phyloP scores from a whole-genome alignment of 2,797 vertebrate genomes.

The Gouania willdenowi region DNA sequence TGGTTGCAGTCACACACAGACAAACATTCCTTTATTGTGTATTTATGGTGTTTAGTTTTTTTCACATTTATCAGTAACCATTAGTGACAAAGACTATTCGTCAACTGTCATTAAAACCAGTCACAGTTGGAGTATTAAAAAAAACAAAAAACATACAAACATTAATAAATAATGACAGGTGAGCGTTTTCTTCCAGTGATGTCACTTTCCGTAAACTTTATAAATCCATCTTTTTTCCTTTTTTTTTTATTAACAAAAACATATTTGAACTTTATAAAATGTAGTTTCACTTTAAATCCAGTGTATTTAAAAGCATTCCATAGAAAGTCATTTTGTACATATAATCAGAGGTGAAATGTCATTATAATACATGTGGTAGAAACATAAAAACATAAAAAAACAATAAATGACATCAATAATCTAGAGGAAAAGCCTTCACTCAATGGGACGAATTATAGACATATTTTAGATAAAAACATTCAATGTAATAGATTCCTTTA shows the following conservation, averaged over 20 bases:
- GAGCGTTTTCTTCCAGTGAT: slow-evolving; percentile 60
- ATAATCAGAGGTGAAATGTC: slow-evolving; percentile 54
- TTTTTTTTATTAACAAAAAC: slow-evolving; percentile 68
- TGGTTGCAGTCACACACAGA: slow-evolving; percentile 69
- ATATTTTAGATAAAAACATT: slow-evolving; percentile 56
- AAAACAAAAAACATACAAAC: slow-evolving; percentile 48
- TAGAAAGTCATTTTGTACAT: slow-evolving; percentile 24
- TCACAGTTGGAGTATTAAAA: slow-evolving; percentile 48
- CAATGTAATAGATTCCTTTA: slow-evolving; percentile 46
- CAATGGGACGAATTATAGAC: slow-evolving; percentile 43
- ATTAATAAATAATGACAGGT: slow-evolving; percentile 66
- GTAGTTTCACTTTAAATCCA: slow-evolving; percentile 57
- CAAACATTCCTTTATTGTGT: slow-evolving; percentile 71
- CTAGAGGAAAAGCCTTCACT: slow-evolving; percentile 53
- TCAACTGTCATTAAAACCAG: slow-evolving; percentile 50
- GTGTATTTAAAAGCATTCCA: slow-evolving; percentile 54
- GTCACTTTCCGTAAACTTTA: slow-evolving; percentile 60
- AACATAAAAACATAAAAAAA: slow-evolving; percentile 49
- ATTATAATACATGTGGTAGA: slow-evolving; percentile 50
- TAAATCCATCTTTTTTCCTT: slow-evolving; percentile 64
- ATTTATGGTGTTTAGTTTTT: slow-evolving; percentile 72
- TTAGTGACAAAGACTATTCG: slow-evolving; percentile 63
- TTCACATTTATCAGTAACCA: slow-evolving; percentile 68
- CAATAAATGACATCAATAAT: slow-evolving; percentile 63
- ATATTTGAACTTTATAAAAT: slow-evolving; percentile 63